Conservation (phyloP, 2,113 vertebrate genomes). For the Axis porcinus region DNA sequence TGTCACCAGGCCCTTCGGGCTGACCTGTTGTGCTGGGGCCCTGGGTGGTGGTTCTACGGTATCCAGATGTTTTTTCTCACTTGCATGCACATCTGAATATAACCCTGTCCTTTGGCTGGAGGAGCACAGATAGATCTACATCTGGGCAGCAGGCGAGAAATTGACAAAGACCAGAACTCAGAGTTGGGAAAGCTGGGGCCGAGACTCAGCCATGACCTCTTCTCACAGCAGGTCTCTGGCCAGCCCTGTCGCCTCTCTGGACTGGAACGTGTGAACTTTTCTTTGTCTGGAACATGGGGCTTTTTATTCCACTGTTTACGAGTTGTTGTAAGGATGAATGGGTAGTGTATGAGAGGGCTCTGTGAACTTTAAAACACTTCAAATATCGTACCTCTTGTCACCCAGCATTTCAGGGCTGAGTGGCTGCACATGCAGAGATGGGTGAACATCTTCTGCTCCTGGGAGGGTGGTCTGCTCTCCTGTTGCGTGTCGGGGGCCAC, state of each 20-base stretch:
- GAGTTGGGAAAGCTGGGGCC: not conserved
- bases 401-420: rapidly evolving
- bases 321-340: not conserved
- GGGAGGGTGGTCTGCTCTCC: not conserved
- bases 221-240: not conserved
- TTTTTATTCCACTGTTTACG: not conserved
- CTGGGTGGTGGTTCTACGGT: not conserved
- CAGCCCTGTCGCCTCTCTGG: not conserved
- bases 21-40: not conserved
- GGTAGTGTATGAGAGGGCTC: not conserved
- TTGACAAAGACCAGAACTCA: not conserved
- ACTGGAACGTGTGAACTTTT: not conserved
- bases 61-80: conserved; percentile 43
- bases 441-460: not conserved
- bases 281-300: not conserved
- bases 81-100: not conserved
- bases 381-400: not conserved
- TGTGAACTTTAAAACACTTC: not conserved
- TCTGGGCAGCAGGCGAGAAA: not conserved
- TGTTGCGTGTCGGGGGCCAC: rapidly evolving
- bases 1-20: rapidly evolving
- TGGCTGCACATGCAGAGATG: not conserved
- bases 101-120: not conserved
- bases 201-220: not conserved
- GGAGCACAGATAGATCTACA: not conserved